phyloP scores from a whole-genome alignment of 2,113 vertebrate species.

The Urocynchramus pylzowi region DNA sequence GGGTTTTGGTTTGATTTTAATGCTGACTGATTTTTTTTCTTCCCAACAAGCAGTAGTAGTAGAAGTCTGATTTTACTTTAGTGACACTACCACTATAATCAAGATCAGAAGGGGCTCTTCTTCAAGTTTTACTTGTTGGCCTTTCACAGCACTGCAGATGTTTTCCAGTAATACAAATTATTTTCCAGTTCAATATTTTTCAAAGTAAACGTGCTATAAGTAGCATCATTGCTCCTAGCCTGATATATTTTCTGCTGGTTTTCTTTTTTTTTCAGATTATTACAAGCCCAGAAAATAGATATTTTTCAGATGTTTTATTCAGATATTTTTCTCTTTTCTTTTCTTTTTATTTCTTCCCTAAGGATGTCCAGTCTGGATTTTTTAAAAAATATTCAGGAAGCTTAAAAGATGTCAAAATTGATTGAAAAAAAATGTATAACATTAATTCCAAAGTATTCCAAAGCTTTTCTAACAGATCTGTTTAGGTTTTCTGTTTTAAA shows the following conservation, averaged over 20 bases:
- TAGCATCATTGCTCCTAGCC: neutral
- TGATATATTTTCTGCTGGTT: neutral
- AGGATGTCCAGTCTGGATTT: neutral
- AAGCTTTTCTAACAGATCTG: neutral
- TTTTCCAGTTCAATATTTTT: neutral
- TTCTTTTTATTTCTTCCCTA: neutral
- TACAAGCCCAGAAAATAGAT: neutral
- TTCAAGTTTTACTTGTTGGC: neutral
- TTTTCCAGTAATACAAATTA: neutral
- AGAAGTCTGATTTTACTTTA: neutral
- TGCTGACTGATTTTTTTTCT: neutral
- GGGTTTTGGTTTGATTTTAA: neutral
- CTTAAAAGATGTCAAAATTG: neutral
- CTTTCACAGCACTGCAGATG: neutral
- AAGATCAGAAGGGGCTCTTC: neutral
- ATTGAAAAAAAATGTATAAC: neutral
- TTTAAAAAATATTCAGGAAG: neutral
- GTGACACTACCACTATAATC: neutral
- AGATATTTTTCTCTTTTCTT: neutral
- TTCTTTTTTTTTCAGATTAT: neutral
- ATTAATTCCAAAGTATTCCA: neutral
- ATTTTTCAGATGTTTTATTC: neutral
- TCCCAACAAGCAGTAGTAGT: neutral
- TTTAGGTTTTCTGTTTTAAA: neutral
- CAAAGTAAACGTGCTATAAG: neutral